Base-by-base conservation (phyloP, 2,888 invertebrate species). In the Cosmia trapezina region DNA sequence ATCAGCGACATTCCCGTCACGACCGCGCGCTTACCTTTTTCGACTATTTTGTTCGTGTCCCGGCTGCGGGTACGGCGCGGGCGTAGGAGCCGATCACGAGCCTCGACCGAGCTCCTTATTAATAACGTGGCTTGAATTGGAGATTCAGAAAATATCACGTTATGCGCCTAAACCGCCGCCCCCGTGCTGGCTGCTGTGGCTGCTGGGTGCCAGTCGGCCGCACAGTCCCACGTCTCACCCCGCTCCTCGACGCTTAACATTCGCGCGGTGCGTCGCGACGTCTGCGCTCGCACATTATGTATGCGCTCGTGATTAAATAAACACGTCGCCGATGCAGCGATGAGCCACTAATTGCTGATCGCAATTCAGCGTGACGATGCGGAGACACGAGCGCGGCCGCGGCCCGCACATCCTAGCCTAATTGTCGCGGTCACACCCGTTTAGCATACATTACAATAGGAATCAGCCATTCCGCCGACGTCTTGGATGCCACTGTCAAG, bases 361-460 rank as follows among this genome's bases (percentile, higher is more conserved):
- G 90, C 89, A 86, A 91, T 92, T 87, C 91, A 88, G 89, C 93
- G 93, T 90, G 93, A 90, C 90, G 88, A 73, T 59, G 89, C 79
- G 85, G 87, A 71, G 88, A 88, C 92, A 91, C 92, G 92, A 91
- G 91, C 88, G 85, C 78, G 85, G 73, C 87, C 88, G 88, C 85
- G 88, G 86, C 84, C 86, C 85, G 86, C 90, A 89, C 92, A 88
- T 89, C 90, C 88, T 87, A 87, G 90, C 91, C 93, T 95, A 95
- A 95, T 95, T 92, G 93, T 90, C 88, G 94, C 93, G 95, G 94
- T 93, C 91, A 88, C 92, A 84, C 80, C 86, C 89, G 90, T 88
- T 95, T 95, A 92, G 89, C 96, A 96, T 95, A 94, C 93, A 95
- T 96, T 95, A 94, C 93, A 93, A 95, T 94, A 92, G 88, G 85